Evolutionary conservation across 2,113 vertebrate species (phyloP).

Genomic region (Lepus europaeus): DNA sequence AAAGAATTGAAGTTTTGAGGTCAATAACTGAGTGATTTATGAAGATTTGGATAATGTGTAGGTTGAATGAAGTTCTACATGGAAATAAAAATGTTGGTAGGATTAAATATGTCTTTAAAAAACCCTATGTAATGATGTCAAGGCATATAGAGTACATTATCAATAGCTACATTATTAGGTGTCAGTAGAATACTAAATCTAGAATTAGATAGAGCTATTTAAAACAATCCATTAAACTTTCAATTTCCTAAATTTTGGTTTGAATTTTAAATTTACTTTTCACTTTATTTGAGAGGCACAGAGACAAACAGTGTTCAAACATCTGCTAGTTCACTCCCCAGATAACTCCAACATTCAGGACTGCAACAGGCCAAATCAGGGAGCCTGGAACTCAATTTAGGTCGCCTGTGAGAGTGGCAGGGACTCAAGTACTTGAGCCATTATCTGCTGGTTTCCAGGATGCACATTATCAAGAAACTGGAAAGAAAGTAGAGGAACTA

Average conservation of each 20-base stretch:
- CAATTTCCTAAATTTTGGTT: background rate
- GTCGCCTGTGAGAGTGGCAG: no score
- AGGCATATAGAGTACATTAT: background rate
- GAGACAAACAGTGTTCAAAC: no score
- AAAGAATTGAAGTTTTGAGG: conserved; percentile 21
- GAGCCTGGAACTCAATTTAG: no score
- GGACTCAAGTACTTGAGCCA: no score
- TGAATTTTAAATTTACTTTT: no score
- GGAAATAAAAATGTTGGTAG: conserved; percentile 40
- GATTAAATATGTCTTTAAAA: background rate
- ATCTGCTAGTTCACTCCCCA: no score
- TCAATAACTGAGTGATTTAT: conserved; percentile 58
- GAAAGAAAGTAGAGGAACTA: no score
- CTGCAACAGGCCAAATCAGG: no score
- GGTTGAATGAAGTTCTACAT: conserved; percentile 34
- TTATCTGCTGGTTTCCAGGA: no score
- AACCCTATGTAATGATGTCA: background rate
- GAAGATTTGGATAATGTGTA: conserved; percentile 47
- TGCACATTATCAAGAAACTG: no score
- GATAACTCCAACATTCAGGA: no score
- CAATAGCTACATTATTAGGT: background rate
- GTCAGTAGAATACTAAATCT: background rate
- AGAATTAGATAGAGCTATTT: background rate
- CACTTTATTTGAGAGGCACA: no score
- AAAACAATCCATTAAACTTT: background rate